phyloP scores from a whole-genome alignment of 2,113 vertebrate genomes.

The Eulemur rufifrons region DNA sequence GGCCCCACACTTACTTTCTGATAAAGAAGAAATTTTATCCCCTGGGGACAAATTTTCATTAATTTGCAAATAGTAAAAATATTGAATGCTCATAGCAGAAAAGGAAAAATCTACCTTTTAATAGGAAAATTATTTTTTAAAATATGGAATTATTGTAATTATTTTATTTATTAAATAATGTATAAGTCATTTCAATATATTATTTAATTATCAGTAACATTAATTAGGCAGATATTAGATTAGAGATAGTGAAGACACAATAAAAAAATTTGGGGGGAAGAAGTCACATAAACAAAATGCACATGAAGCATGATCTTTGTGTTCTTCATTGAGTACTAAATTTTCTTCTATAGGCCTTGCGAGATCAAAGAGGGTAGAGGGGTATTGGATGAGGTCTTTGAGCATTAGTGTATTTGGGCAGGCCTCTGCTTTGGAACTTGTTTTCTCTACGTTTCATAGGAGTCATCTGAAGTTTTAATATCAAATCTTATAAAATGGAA shows the following conservation, averaged over 20 bases:
- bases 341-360: not conserved
- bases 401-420: not conserved
- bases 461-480: not conserved
- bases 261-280: not conserved
- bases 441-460: not conserved
- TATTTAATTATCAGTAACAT: not conserved
- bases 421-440: not conserved
- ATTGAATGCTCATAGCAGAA: not conserved
- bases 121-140: not conserved
- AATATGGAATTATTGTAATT: not conserved
- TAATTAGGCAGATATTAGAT: not conserved
- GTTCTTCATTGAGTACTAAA: not conserved
- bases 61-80: not conserved
- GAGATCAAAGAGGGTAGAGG: not conserved
- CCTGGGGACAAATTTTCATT: not conserved
- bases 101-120: not conserved
- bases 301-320: not conserved
- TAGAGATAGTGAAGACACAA: not conserved
- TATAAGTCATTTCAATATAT: not conserved
- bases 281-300: not conserved
- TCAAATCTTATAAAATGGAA: not conserved
- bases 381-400: not conserved
- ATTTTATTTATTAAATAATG: not conserved
- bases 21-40: not conserved
- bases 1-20: not conserved